phyloP scores from a whole-genome alignment of 2,797 vertebrate genomes.

The Eulemur albifrons region DNA sequence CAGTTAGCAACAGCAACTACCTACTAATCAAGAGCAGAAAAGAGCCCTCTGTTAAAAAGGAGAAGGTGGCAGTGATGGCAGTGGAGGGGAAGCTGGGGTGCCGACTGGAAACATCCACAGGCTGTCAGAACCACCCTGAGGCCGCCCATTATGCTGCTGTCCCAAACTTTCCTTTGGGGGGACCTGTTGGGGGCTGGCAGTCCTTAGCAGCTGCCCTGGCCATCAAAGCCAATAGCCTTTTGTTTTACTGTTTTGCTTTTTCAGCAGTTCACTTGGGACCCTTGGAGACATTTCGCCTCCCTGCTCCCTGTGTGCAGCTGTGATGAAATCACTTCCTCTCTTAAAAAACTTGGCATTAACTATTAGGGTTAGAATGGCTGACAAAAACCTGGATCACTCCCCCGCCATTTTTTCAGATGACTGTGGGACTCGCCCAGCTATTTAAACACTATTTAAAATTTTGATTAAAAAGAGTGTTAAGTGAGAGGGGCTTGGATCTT shows the following conservation, averaged over 20 bases:
- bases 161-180: neutral
- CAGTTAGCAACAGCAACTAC: neutral
- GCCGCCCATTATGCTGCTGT: neutral
- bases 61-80: neutral
- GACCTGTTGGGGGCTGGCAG: neutral
- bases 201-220: neutral
- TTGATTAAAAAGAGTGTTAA: neutral
- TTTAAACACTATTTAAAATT: conserved; percentile 28
- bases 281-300: conserved; percentile 5
- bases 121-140: neutral
- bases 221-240: neutral
- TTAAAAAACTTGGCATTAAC: conserved; percentile 50
- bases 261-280: conserved; percentile 31
- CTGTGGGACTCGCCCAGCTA: conserved; percentile 1
- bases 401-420: conserved; percentile 40
- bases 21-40: neutral
- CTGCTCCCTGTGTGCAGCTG: conserved; percentile 37
- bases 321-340: conserved; percentile 65
- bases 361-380: conserved; percentile 31
- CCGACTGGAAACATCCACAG: neutral
- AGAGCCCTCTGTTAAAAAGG: neutral
- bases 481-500: neutral
- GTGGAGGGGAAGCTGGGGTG: no score
- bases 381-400: conserved; percentile 44
- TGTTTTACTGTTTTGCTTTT: conserved; percentile 14